These are phyloP conservation scores for Rhadinocentrus ornatus DNA, from an alignment of 2,797 vertebrate genomes.

Conservation along the genomic window DNA sequence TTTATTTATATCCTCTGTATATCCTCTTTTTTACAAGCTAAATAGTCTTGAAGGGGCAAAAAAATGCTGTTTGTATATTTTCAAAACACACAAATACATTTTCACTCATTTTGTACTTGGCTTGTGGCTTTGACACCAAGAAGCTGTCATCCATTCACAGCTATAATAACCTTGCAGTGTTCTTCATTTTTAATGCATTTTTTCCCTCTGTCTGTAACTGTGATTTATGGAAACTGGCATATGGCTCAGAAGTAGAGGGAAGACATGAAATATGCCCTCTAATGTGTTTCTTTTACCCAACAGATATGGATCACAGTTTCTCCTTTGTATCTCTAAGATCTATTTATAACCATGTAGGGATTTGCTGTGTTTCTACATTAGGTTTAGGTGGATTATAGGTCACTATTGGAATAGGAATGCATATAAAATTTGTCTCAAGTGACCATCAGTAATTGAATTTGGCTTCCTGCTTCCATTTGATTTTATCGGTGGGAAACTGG, in stretches of 20 bases:
- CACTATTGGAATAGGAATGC: conserved; percentile 13
- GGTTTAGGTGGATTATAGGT: conserved; percentile 7
- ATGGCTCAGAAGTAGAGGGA: background rate
- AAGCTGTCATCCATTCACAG: conserved; percentile 20
- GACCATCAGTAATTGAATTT: conserved; percentile 42
- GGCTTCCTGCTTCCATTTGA: conserved; percentile 7
- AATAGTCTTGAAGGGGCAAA: too few species aligned
- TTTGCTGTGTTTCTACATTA: background rate
- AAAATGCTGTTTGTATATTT: background rate
- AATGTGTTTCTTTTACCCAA: background rate
- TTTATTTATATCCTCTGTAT: background rate
- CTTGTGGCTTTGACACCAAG: conserved; percentile 14
- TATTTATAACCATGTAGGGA: background rate
- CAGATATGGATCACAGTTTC: conserved; percentile 25
- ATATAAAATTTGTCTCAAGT: conserved; percentile 40
- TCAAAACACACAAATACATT: background rate
- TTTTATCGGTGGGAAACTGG: conserved; percentile 41
- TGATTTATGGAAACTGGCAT: conserved; percentile 26
- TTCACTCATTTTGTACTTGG: conserved; percentile 1
- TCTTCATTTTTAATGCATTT: conserved; percentile 10
- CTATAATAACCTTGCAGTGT: conserved; percentile 22
- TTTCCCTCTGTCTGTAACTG: conserved; percentile 8
- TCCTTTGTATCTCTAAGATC: conserved; percentile 11
- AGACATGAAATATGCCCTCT: background rate
- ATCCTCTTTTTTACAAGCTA: background rate